Evolutionary conservation across 2,888 invertebrate genomes (phyloP).

Genomic region (Andrena camellia): DNA sequence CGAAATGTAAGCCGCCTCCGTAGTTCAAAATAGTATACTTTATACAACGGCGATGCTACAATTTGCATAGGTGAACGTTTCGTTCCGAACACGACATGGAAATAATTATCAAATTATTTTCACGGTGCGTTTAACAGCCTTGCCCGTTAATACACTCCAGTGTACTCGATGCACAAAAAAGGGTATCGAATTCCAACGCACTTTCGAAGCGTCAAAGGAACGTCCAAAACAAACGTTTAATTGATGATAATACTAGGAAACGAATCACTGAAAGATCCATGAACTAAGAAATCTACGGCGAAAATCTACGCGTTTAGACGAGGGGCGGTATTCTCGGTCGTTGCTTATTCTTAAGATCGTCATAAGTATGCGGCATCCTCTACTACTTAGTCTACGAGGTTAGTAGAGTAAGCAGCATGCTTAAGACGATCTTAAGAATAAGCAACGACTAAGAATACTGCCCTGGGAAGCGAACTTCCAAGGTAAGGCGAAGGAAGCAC

Average conservation of each 20-base stretch:
- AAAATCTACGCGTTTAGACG: not conserved
- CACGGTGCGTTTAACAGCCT: not conserved
- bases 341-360: too few relatives aligned
- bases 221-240: not conserved
- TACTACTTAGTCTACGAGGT: too few relatives aligned
- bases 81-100: too few relatives aligned
- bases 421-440: too few relatives aligned
- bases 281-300: not conserved
- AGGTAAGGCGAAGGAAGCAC: slow-evolving; percentile 5
- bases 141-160: not conserved
- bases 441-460: not conserved
- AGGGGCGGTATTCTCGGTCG: too few relatives aligned
- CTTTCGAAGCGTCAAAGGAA: not conserved
- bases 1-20: not conserved
- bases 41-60: not conserved
- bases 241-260: not conserved
- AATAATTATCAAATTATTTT: not conserved
- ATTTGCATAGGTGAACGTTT: not conserved
- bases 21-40: not conserved
- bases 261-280: not conserved
- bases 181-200: not conserved
- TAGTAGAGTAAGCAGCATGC: too few relatives aligned
- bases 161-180: not conserved
- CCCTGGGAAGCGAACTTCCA: not conserved
- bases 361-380: too few relatives aligned